A percentile compares a stretch with the other conserved stretches of the same genome.
phyloP scores from a whole-genome alignment of 2,113 vertebrate genomes.

The Ifrita kowaldi region DNA sequence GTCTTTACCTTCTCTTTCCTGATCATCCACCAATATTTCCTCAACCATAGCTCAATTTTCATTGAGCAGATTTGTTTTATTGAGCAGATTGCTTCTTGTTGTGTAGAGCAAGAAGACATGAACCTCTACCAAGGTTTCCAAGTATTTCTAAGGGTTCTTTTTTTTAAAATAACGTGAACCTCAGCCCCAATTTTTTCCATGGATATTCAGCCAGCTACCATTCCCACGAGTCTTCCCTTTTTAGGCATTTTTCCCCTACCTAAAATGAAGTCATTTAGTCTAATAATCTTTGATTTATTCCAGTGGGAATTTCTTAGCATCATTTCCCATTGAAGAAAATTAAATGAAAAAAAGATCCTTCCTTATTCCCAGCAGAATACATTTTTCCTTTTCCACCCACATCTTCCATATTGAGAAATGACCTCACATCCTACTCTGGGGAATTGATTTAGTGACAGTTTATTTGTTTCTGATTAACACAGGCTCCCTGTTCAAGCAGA shows the following conservation, averaged over 20 bases:
- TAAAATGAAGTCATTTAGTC: not conserved
- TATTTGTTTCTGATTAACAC: not conserved
- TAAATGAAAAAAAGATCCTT: not conserved
- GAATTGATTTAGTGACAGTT: not conserved
- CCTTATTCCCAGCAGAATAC: not conserved
- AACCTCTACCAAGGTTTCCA: not conserved
- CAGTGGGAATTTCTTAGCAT: not conserved
- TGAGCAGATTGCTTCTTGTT: not conserved
- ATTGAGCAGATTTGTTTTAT: not conserved
- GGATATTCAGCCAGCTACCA: not conserved
- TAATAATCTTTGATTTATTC: slow-evolving; percentile 21
- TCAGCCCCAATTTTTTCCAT: not conserved
- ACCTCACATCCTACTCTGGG: slow-evolving; percentile 7
- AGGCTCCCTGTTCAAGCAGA: not conserved
- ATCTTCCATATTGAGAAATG: not conserved
- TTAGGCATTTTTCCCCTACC: not conserved
- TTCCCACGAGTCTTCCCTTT: not conserved
- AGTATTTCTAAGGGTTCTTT: not conserved
- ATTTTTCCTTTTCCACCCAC: slow-evolving; percentile 16
- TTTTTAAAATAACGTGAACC: not conserved
- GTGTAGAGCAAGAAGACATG: not conserved
- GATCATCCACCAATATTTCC: not conserved
- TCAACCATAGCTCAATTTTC: not conserved
- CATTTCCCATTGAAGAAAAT: slow-evolving; percentile 2
- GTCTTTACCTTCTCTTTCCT: not conserved